Conservation (phyloP, 2,113 vertebrate genomes). For the Neotragus pygmaeus region DNA sequence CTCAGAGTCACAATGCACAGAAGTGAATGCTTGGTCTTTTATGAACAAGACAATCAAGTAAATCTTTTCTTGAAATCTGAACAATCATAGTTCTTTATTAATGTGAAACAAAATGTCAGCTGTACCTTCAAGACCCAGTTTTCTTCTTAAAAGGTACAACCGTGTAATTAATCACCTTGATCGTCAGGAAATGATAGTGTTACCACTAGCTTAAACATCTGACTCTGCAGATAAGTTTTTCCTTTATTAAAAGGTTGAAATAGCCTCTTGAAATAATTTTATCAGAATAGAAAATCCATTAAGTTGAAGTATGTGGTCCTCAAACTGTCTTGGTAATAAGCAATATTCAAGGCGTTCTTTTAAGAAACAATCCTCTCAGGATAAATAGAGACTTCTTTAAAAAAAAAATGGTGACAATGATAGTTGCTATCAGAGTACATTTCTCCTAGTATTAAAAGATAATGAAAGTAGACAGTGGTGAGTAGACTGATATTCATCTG, state of each 20-base stretch:
- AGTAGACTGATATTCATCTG: background rate
- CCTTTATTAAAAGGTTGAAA: background rate
- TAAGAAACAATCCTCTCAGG: background rate
- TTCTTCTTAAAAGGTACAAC: background rate
- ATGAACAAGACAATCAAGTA: background rate
- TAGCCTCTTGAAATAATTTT: background rate
- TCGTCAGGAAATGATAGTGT: background rate
- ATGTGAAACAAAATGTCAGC: background rate
- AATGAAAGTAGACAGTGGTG: background rate
- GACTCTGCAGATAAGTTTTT: background rate
- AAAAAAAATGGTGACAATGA: background rate
- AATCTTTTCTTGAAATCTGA: background rate
- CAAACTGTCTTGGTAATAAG: background rate
- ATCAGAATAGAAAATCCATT: background rate
- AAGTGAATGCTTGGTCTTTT: background rate
- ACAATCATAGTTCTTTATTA: background rate
- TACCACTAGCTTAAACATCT: background rate
- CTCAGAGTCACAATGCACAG: background rate
- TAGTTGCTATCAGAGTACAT: background rate
- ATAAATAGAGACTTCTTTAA: background rate
- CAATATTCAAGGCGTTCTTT: background rate
- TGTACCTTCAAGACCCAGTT: background rate
- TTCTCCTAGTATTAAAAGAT: background rate
- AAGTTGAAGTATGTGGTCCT: background rate
- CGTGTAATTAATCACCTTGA: background rate